phyloP scores from a whole-genome alignment of 2,888 invertebrate species.

The Calliphora vomitoria region DNA sequence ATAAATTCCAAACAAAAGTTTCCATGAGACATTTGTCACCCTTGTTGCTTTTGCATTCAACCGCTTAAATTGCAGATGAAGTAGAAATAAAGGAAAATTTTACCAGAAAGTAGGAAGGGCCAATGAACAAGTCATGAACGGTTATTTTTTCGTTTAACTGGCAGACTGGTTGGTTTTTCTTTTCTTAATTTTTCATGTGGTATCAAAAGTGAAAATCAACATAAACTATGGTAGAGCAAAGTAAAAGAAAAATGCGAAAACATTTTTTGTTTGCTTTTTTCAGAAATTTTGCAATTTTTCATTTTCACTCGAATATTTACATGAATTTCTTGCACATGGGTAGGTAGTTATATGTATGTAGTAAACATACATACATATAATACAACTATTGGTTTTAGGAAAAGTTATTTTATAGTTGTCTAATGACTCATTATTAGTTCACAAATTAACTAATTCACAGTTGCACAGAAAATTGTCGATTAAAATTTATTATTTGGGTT shows the following conservation, averaged over 20 bases:
- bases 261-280: background rate
- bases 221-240: background rate
- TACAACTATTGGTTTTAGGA: background rate
- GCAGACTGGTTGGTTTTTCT: constrained; percentile 38
- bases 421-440: background rate
- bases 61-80: constrained; percentile 31
- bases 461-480: background rate
- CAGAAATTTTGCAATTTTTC: constrained; percentile 35
- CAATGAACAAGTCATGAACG: constrained; percentile 31
- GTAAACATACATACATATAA: no score
- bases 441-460: background rate
- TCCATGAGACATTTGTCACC: constrained; percentile 63
- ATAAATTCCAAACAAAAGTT: constrained; percentile 44
- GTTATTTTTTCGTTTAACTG: constrained; percentile 14
- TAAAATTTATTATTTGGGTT: no score
- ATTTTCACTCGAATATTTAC: constrained; percentile 32
- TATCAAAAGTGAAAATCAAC: constrained; percentile 21
- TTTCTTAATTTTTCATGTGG: constrained; percentile 9
- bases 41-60: constrained; percentile 60
- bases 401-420: background rate
- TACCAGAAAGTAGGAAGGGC: background rate
- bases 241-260: background rate
- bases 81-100: background rate
- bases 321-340: background rate
- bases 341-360: background rate